Conservation (phyloP, 2,888 invertebrate species). For the Erebia ligea region DNA sequence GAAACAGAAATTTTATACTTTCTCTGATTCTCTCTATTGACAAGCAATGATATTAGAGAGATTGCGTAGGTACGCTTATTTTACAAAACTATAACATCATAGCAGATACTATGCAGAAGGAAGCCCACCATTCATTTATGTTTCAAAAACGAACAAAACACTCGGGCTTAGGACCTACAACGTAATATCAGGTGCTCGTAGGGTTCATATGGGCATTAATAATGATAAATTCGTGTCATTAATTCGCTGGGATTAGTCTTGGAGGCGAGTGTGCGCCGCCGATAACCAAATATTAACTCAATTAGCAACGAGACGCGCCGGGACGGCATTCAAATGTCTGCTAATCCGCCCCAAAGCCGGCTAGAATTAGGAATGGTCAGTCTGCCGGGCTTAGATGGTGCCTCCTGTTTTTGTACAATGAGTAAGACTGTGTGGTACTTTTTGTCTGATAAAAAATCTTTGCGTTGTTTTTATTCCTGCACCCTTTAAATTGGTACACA, state of each 20-base stretch:
- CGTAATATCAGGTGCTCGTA: constrained; percentile 66
- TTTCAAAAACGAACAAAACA: constrained; percentile 36
- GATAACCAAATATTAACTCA: constrained; percentile 85
- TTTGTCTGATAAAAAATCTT: not conserved
- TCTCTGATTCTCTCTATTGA: too few relatives aligned
- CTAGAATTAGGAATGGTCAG: constrained; percentile 50
- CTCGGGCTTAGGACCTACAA: constrained; percentile 42
- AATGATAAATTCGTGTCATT: constrained; percentile 82
- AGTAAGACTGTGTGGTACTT: constrained; percentile 5
- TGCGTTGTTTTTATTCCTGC: not conserved
- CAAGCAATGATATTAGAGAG: too few relatives aligned
- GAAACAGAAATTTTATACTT: too few relatives aligned
- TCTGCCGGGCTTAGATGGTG: constrained; percentile 37
- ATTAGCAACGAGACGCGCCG: constrained; percentile 73
- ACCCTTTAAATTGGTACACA: too few relatives aligned
- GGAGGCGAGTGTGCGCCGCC: constrained; percentile 72
- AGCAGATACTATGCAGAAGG: not conserved
- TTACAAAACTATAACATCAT: not conserved
- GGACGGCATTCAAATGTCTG: constrained; percentile 73
- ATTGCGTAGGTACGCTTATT: too few relatives aligned
- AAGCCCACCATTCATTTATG: not conserved
- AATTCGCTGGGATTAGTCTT: constrained; percentile 77
- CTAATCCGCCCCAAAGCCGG: constrained; percentile 60
- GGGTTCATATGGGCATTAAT: constrained; percentile 75
- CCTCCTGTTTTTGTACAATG: constrained; percentile 26